Conservation (phyloP, 2,888 invertebrate species). For the Oithona nana region DNA sequence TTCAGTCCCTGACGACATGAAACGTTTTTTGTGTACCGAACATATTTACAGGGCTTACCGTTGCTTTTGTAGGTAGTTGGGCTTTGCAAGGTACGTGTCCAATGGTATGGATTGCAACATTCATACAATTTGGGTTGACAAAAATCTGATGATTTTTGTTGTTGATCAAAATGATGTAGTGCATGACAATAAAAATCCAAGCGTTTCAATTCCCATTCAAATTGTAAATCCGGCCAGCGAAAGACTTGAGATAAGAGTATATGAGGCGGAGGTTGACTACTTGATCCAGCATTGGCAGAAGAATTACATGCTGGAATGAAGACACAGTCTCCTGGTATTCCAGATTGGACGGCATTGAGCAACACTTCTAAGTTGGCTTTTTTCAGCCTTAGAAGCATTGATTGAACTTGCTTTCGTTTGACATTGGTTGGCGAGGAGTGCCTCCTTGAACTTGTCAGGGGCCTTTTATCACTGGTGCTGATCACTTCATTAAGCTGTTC, state of each 20-base stretch:
- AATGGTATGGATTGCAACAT: slow-evolving; percentile 6
- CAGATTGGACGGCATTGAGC: background rate
- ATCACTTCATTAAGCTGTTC: no score
- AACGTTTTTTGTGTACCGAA: no score
- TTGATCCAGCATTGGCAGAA: background rate
- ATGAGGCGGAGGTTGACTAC: background rate
- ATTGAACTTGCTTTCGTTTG: no score
- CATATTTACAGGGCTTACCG: no score
- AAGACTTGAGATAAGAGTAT: background rate
- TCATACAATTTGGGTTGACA: background rate
- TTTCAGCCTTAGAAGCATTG: background rate
- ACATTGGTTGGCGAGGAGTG: no score
- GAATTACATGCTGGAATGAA: background rate
- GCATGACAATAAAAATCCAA: background rate
- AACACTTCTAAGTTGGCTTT: background rate
- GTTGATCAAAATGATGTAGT: background rate
- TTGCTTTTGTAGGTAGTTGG: no score
- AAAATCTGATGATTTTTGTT: background rate
- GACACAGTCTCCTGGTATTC: background rate
- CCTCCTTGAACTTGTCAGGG: no score
- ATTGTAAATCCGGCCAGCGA: background rate
- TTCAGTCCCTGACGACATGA: no score
- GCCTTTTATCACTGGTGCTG: no score
- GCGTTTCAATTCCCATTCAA: background rate
- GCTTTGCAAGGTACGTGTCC: background rate